These are phyloP conservation scores for Cottoperca gobio DNA, from an alignment of 2,797 vertebrate genomes.

Conservation along the genomic window DNA sequence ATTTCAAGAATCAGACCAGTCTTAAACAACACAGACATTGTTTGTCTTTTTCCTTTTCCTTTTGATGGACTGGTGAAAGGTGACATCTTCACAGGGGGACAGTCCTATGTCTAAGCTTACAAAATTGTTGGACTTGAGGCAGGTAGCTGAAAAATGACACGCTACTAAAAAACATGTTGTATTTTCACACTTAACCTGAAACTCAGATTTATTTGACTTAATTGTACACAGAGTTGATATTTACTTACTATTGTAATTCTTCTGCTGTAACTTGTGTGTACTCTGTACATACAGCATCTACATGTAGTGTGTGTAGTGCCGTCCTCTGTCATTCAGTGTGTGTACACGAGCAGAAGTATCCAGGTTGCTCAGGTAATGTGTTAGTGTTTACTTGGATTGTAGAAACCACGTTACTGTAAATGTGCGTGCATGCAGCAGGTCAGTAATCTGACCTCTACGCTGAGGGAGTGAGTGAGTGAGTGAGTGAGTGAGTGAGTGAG, in stretches of 20 bases:
- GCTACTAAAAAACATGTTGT: not conserved
- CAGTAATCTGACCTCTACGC: no score
- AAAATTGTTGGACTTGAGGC: not conserved
- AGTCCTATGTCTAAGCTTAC: not conserved
- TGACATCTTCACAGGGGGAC: not conserved
- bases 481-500: no score
- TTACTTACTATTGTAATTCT: slow-evolving; percentile 7
- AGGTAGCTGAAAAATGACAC: no score
- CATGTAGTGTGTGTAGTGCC: not conserved
- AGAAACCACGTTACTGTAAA: slow-evolving; percentile 2
- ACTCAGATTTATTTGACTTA: not conserved
- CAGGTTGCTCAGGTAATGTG: not conserved
- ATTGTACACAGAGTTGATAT: not conserved
- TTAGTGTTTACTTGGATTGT: not conserved
- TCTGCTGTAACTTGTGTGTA: not conserved
- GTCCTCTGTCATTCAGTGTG: not conserved
- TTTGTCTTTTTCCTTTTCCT: not conserved
- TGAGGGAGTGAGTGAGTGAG: no score
- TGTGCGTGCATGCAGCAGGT: not conserved
- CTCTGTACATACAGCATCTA: not conserved
- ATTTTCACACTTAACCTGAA: not conserved
- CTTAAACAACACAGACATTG: not conserved
- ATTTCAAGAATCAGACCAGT: not conserved
- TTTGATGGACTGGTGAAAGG: not conserved
- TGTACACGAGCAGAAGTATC: not conserved